These are phyloP conservation scores for Prunella himalayana DNA, from an alignment of 2,113 vertebrate genomes.

Conservation along the genomic window DNA sequence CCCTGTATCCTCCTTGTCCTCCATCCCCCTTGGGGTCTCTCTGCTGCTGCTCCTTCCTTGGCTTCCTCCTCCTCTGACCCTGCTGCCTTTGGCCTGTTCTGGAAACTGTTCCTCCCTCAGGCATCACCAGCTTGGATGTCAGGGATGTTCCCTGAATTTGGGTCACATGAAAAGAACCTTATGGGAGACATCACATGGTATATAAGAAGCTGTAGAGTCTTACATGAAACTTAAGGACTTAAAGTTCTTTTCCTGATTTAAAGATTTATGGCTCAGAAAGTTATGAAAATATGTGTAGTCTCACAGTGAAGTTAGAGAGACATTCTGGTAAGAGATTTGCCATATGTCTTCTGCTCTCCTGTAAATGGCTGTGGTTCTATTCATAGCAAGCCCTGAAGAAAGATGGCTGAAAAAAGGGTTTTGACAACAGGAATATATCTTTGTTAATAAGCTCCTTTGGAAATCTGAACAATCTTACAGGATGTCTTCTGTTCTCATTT, in stretches of 20 bases:
- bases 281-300: background rate
- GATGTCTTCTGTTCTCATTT: constrained; percentile 14
- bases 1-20: background rate
- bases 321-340: background rate
- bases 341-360: background rate
- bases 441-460: constrained; percentile 29
- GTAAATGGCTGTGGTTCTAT: background rate
- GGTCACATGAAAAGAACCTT: background rate
- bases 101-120: background rate
- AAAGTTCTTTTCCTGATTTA: background rate
- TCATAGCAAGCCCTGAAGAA: background rate
- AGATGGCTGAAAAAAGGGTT: background rate
- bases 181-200: background rate
- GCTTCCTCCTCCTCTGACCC: background rate
- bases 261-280: background rate
- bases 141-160: background rate
- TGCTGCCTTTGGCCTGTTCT: background rate
- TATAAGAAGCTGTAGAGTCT: background rate
- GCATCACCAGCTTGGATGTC: background rate
- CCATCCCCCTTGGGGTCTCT: accelerated
- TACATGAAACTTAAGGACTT: background rate
- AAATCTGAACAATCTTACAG: constrained; percentile 20
- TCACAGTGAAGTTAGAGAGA: background rate
- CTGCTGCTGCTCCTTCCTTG: background rate
- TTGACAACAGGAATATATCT: constrained; percentile 26